Conservation (phyloP, 2,113 vertebrate species). For the Ramphastos sulfuratus region DNA sequence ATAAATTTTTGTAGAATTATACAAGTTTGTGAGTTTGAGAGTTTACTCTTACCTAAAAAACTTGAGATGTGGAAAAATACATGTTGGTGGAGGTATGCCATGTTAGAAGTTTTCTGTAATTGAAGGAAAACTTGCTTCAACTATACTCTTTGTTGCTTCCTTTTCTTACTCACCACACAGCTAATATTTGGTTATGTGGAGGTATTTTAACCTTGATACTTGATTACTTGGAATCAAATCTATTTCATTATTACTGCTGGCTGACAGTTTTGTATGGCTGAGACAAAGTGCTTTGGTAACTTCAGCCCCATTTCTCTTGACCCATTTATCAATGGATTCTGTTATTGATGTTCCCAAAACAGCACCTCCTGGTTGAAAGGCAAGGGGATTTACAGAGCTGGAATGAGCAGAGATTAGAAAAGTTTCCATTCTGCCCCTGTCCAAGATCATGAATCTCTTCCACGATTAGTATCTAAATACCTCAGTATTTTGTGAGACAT, state of each 20-base stretch:
- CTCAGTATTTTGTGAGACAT: accelerated
- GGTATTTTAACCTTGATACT: background rate
- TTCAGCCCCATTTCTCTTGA: background rate
- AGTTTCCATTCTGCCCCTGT: background rate
- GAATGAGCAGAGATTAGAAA: background rate
- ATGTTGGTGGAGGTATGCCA: accelerated
- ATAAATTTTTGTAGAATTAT: background rate
- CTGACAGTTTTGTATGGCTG: background rate
- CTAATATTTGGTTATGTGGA: accelerated
- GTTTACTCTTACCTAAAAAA: background rate
- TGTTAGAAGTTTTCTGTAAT: background rate
- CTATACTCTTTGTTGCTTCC: background rate
- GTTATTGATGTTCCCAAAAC: background rate
- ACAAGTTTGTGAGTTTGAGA: background rate
- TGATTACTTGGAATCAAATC: background rate
- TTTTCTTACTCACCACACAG: background rate
- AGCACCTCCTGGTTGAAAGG: background rate
- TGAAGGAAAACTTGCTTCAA: background rate
- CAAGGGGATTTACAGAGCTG: background rate
- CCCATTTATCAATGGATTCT: background rate
- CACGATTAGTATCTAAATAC: accelerated
- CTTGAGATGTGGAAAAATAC: background rate
- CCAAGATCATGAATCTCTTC: background rate
- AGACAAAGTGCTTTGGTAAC: background rate
- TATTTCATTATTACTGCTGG: background rate